Evolutionary conservation across 2,113 vertebrate species (phyloP), one percentile per base, ranked within the genome.

Genomic region (Pomatostomus ruficeps): DNA sequence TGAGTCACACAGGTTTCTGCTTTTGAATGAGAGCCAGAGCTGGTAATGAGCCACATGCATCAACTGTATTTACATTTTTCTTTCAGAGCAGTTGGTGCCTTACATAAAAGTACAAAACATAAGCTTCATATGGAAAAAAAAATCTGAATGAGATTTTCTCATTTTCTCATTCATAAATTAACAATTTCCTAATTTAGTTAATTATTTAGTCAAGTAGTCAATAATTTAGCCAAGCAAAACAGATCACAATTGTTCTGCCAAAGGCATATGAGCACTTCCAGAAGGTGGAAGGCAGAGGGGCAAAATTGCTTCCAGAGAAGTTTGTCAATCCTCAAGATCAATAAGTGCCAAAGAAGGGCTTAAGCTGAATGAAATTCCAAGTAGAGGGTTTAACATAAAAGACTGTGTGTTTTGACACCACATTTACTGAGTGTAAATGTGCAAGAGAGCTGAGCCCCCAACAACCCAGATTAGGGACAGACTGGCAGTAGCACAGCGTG

Each of bases 11-110:
- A 76, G 88, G 46, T 90, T 94, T 79, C 75, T 88, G 63, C 22
- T 73, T 85, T 77, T 84, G 85, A 93, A 59, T 46, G 35, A 90
- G 38, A 83, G 31, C 38, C 66, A 67, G 58, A 91, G 20, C 42
- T 54, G 46, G 58, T 76, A 93, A 88, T 51, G 55, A 83, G 58
- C 51, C 81, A 76, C 55, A 46, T 14, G 9, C 35, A 73, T 79
- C 63, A 85, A 89, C 29, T 63, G 8, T 62, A 57, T 92, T 94
- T 91, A 88, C 33, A 51, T 52, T 88, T 88, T 73, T 83, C 17
- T 82, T 88, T 68, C 71, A 70, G 78, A 93, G 35, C 54, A 88
- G 59, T 55, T 94, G 75, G 71, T 95, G 63, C 29, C 52, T 86
- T 85, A 83, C 38, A 55, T 51, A 25, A 43, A 48, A 88, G 70